Evolutionary conservation across 2,113 vertebrate genomes (phyloP), one percentile per base, ranked within the genome.

Genomic region (Eptatretus burgeri): DNA sequence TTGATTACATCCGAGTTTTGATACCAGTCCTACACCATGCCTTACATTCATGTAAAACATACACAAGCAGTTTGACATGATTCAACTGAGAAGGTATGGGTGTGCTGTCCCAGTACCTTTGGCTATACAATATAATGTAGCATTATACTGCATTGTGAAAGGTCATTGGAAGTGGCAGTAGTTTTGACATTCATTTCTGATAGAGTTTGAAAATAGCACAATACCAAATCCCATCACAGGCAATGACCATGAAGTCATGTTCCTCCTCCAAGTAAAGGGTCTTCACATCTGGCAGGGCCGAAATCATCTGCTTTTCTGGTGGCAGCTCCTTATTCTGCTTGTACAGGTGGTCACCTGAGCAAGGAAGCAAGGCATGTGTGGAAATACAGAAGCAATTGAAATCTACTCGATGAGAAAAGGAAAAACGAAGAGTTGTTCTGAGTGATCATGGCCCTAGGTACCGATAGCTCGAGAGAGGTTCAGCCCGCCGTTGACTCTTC

Each of bases 161-260:
- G 56, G 13, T 19, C 9, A 13, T 19, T 19, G 19, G 56, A 13
- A 62, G 19, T 10, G 9, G 56, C 13, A 17, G 56, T 62, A 17
- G 3, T 62, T 62, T 19, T 11, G 56, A 62, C 19, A 62, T 17
- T 8, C 9, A 62, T 17, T 13, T 17, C 12, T 19, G 56, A 17
- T 62, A n/a, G 7, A 41, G 27, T 41, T 41, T 5, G 27, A 41
- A n/a, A 41, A 1, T 14, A 11, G 66, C 77, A 71, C 70, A 69
- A n/a, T 66, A 96, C 91, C 91, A 98, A 74, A 96, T 95, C 52
- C 91, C 91, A 52, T 98, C 91, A 14, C 89, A 98, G 63, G 91
- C 91, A 19, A 98, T 89, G 71, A 98, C 84, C 91, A 98, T 98
- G 71, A 96, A 98, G 67, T 98, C 86, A 1, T 98, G 82, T 50